Percentiles rank a stretch among this genome's conserved stretches.
Evolutionary conservation across 2,113 vertebrate species (phyloP).

Genomic region (Jacana jacana): DNA sequence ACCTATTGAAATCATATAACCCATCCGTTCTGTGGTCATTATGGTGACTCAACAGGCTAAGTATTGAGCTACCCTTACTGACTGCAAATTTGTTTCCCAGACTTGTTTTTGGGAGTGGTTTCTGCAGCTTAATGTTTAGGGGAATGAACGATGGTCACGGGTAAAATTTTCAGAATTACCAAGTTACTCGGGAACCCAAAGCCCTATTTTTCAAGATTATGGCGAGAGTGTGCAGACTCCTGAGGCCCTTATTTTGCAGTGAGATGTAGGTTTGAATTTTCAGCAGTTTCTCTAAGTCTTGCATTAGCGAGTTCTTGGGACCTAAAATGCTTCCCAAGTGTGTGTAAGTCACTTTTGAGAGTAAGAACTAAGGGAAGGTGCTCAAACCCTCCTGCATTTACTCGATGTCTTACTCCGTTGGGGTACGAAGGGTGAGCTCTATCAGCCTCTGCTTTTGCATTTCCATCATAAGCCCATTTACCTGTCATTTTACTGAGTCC

Average conservation of each 20-base stretch:
- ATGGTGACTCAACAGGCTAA: constrained; percentile 47
- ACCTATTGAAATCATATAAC: constrained; percentile 47
- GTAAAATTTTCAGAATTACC: constrained; percentile 24
- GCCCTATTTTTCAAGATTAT: background rate
- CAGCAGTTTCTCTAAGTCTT: constrained; percentile 3
- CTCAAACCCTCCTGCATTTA: background rate
- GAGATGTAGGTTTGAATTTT: background rate
- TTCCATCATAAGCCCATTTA: background rate
- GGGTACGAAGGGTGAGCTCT: background rate
- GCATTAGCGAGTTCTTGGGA: background rate
- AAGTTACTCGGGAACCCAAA: background rate
- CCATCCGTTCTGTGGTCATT: constrained; percentile 32
- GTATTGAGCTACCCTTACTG: background rate
- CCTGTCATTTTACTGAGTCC: background rate
- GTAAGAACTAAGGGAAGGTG: background rate
- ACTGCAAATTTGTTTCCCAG: constrained; percentile 57
- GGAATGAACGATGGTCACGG: background rate
- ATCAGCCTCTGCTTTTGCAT: background rate
- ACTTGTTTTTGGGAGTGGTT: constrained; percentile 64
- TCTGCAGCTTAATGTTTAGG: constrained; percentile 35
- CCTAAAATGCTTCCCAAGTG: background rate
- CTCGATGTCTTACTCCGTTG: background rate
- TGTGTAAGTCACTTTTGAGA: background rate
- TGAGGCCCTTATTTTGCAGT: constrained; percentile 3
- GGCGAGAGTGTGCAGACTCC: background rate